phyloP scores from a whole-genome alignment of 2,113 vertebrate genomes.

The Choloepus hoffmanni region DNA sequence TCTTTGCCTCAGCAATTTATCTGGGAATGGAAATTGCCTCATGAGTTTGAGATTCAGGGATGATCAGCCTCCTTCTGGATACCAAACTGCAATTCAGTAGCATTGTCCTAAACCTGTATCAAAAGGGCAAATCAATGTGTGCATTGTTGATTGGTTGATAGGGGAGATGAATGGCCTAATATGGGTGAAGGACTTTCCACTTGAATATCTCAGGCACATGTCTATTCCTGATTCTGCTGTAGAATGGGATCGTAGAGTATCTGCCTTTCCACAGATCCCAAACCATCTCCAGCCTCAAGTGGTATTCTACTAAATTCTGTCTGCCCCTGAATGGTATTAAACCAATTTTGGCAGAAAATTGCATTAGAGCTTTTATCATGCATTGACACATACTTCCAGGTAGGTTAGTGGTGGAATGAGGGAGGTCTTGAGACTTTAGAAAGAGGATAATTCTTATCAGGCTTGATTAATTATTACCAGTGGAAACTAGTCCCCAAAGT shows the following conservation, averaged over 20 bases:
- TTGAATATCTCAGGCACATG: neutral
- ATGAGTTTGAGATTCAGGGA: neutral
- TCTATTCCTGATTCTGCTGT: neutral
- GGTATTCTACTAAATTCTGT: neutral
- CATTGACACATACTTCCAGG: neutral
- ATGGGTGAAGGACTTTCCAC: neutral
- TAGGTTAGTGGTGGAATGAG: neutral
- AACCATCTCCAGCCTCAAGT: neutral
- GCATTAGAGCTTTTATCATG: neutral
- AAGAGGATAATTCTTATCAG: neutral
- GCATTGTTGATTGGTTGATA: neutral
- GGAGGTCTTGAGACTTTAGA: neutral
- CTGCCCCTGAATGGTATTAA: neutral
- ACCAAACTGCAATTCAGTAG: neutral
- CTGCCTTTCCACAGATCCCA: neutral
- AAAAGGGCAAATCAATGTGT: neutral
- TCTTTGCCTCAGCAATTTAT: neutral
- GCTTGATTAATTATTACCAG: neutral
- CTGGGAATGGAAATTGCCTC: neutral
- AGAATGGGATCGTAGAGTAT: neutral
- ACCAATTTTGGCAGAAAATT: conserved; percentile 4
- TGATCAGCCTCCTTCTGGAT: neutral
- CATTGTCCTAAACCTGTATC: neutral
- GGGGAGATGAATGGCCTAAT: neutral
- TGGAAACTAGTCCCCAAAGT: neutral